Base-by-base conservation (phyloP, 2,797 vertebrate genomes). In the Knipowitschia caucasica region DNA sequence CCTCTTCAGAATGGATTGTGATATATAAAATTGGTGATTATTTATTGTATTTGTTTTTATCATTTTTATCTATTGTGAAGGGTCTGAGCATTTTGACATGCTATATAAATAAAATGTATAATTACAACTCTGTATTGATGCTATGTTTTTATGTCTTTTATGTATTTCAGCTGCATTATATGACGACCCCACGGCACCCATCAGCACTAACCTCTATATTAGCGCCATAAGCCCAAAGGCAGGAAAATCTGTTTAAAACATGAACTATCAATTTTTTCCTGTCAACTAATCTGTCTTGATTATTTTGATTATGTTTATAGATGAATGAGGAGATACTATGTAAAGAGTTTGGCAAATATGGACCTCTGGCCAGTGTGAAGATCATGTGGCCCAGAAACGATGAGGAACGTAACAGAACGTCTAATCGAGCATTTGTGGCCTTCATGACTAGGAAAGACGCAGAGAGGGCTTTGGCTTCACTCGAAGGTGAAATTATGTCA, bases 371-470 rank as follows among this genome's bases (percentile, higher is more conserved):
- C 62, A 92, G 91, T 10, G 91, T 92, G 36, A 92, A 92, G 85
- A 92, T 92, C 9, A 92, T 92, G 91, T 92, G 91, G 91, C 91
- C 91, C 5, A 87, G 91, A n/a, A 91, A 89, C 0, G 91, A 91
- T 0, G 90, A 92, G 70, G 91, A 92, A 68, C 83, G 90, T 44
- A 85, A 86, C 40, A 63, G 91, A 62, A 89, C 88, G 30, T 90
- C 90, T 12, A 92, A 92, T 73, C 78, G 91, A 39, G 91, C 91
- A 53, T 92, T 92, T 30, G 91, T 92, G 68, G 91, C 91, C 43
- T 92, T 90, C 63, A 92, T 92, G 91, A 92, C 90, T 1, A 84
- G 91, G 7, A 91, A 88, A 79, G 91, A 92, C 39, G 91, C 91
- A 0, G 91, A 92, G 68, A 76, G 89, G 50, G 91, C 91, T 29